A percentile compares a stretch with the other conserved stretches of the same genome.
Evolutionary conservation across 2,113 vertebrate species (phyloP).

Genomic region (Asarcornis scutulata): DNA sequence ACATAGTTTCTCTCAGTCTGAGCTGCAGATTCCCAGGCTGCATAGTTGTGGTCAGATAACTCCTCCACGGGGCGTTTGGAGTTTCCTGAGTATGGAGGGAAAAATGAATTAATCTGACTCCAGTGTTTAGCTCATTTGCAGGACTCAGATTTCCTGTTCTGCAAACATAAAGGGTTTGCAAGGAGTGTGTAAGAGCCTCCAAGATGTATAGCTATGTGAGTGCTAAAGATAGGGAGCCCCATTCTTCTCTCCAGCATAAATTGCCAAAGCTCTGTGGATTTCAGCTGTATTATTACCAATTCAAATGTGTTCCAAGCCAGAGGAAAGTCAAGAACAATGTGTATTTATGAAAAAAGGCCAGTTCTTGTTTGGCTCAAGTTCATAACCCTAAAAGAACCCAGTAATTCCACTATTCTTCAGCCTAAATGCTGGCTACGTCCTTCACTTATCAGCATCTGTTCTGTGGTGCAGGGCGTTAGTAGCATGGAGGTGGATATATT

Average conservation of each 20-base stretch:
- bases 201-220: conserved; percentile 26
- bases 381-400: conserved; percentile 51
- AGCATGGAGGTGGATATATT: conserved; percentile 34
- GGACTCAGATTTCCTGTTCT: conserved; percentile 48
- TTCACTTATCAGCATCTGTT: conserved; percentile 38
- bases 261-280: conserved; percentile 55
- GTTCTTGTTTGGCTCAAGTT: conserved; percentile 59
- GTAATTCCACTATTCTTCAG: conserved; percentile 30
- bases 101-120: conserved; percentile 30
- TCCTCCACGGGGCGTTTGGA: neutral
- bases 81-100: conserved; percentile 16
- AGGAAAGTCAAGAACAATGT: conserved; percentile 60
- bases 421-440: neutral
- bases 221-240: conserved; percentile 35
- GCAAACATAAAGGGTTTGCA: conserved; percentile 27
- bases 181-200: neutral
- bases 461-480: conserved; percentile 16
- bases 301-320: conserved; percentile 50
- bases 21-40: conserved; percentile 24
- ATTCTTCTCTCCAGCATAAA: conserved; percentile 5
- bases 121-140: conserved; percentile 44
- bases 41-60: conserved; percentile 19
- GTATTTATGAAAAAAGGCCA: conserved; percentile 58
- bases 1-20: neutral
- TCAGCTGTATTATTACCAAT: conserved; percentile 55